These are phyloP conservation scores for Yponomeuta plumbellus DNA, from an alignment of 2,888 invertebrate genomes.

Conservation along the genomic window DNA sequence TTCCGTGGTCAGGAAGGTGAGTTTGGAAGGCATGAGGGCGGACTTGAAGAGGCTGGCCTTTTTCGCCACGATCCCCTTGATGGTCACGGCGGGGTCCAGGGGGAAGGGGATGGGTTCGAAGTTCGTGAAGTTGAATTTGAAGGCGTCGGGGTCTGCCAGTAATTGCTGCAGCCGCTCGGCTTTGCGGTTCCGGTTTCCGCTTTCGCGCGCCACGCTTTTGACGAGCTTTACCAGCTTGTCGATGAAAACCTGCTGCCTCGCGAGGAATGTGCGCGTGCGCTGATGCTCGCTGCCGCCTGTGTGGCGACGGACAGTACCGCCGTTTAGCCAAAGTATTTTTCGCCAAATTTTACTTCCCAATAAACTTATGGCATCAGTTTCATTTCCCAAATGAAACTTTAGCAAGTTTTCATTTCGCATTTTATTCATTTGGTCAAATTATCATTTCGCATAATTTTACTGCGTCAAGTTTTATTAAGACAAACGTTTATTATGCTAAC, in stretches of 20 bases:
- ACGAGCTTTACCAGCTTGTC: constrained; percentile 92
- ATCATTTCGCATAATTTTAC: too few relatives aligned
- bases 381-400: too few relatives aligned
- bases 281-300: constrained; percentile 81
- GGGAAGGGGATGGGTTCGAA: constrained; percentile 97
- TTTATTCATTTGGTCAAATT: too few relatives aligned
- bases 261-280: constrained; percentile 84
- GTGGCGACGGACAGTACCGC: not conserved
- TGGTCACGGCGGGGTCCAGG: constrained; percentile 92
- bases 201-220: constrained; percentile 91
- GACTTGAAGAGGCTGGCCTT: constrained; percentile 97
- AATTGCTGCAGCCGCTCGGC: constrained; percentile 91
- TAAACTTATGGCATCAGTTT: too few relatives aligned
- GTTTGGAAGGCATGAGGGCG: constrained; percentile 93
- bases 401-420: too few relatives aligned
- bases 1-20: constrained; percentile 90
- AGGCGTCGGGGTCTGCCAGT: constrained; percentile 86
- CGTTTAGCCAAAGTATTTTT: too few relatives aligned
- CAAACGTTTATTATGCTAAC: too few relatives aligned
- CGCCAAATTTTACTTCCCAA: too few relatives aligned
- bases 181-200: constrained; percentile 94
- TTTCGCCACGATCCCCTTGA: constrained; percentile 91
- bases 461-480: too few relatives aligned
- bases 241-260: constrained; percentile 92
- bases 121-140: constrained; percentile 90